Conservation (phyloP, 2,888 invertebrate species). For the Axea sp. region DNA sequence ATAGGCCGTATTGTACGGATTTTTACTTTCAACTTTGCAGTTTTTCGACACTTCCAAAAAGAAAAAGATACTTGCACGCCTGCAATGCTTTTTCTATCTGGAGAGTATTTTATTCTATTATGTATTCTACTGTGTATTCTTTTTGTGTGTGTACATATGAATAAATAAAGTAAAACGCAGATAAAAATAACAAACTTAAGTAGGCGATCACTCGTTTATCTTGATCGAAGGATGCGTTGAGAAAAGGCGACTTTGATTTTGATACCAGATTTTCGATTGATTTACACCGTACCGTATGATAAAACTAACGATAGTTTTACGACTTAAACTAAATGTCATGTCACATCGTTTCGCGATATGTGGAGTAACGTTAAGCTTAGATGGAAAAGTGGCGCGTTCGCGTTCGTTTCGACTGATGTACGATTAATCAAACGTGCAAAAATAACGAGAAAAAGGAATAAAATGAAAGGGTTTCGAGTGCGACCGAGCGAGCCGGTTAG, state of each 20-base stretch:
- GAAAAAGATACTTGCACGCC: too few relatives aligned
- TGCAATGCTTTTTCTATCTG: background rate
- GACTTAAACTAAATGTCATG: constrained; percentile 27
- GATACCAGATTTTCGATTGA: constrained; percentile 39
- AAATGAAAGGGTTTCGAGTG: constrained; percentile 2
- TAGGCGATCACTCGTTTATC: background rate
- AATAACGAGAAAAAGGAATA: background rate
- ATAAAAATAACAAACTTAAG: background rate
- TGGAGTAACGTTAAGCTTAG: constrained; percentile 24
- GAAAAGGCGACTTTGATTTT: constrained; percentile 20
- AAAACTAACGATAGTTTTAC: constrained; percentile 26
- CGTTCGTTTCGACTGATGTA: constrained; percentile 7
- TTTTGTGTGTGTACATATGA: constrained; percentile 7
- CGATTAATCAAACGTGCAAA: constrained; percentile 4
- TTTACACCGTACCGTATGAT: constrained; percentile 36
- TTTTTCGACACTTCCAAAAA: background rate
- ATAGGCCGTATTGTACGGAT: constrained; percentile 5
- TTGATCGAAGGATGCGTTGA: background rate
- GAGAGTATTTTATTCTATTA: background rate
- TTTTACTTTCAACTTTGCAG: background rate
- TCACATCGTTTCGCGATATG: constrained; percentile 13
- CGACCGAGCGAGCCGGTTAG: constrained; percentile 11
- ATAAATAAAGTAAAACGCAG: background rate
- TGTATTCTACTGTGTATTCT: background rate
- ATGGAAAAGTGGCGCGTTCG: constrained; percentile 8